Evolutionary conservation across 2,113 vertebrate species (phyloP), one percentile per base, ranked within the genome.

Genomic region (Cyanoramphus novaezelandiae): DNA sequence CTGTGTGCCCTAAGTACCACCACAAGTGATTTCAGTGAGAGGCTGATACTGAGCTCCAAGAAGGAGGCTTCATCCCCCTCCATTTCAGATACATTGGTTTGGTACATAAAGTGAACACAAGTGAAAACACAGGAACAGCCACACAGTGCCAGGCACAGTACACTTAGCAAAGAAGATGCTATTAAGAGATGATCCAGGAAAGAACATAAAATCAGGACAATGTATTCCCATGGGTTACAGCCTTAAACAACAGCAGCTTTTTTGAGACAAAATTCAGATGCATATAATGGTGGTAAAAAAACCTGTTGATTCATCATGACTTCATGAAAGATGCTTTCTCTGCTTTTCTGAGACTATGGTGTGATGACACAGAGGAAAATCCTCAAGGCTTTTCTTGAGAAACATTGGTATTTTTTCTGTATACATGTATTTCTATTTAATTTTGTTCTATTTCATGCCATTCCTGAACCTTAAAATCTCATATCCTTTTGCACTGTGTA

Each of bases 91-190:
- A 39, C 44, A 37, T 43, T 0, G 0, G 14, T 18, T 9, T 21
- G 46, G 21, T 7, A 33, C 21, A 3, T 2, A 20, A 31, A 29
- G 18, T 55, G 44, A 70, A 7, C 23, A 23, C 0, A 0, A 43
- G 24, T 9, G 2, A 43, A 53, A 83, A 12, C 19, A 15, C 19
- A 25, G 18, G 11, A 52, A 23, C 2, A 29, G 27, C 29, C 39
- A 63, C 47, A 44, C 12, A 47, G 27, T 1, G 0, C 60, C 63
- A 89, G 50, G 37, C 12, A 16, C 0, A 2, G 37, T 8, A 39
- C 41, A 29, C 37, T 74, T 11, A 37, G 86, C 31, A 59, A 74
- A 59, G 81, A 43, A 86, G 53, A 15, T 86, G 23, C 72, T 86
- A 0, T 21, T 21, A 71, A 20, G 25, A 46, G 10, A 29, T 16